phyloP scores from a whole-genome alignment of 2,888 invertebrate genomes.

The Serripes groenlandicus region DNA sequence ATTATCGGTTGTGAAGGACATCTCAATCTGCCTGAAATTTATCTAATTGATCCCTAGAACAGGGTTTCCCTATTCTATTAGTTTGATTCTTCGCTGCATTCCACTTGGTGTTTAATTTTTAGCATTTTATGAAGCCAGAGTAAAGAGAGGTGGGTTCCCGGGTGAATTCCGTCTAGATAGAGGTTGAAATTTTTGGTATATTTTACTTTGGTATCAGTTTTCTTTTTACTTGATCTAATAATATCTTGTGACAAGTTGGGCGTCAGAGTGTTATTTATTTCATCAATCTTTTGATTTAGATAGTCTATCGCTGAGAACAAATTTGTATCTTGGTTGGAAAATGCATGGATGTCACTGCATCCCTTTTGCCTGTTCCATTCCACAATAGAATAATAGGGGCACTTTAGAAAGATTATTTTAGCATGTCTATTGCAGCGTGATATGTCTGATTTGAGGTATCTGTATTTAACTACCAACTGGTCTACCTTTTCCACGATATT shows the following conservation, averaged over 20 bases:
- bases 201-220: neutral
- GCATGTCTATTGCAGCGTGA: neutral
- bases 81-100: too few relatives aligned
- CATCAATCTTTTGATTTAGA: neutral
- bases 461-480: neutral
- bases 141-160: too few relatives aligned
- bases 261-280: neutral
- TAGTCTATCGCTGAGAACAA: neutral
- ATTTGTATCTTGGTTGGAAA: neutral
- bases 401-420: neutral
- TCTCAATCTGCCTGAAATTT: too few relatives aligned
- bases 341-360: neutral
- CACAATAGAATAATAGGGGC: neutral
- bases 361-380: neutral
- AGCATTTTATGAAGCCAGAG: too few relatives aligned
- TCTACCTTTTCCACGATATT: neutral
- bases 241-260: neutral
- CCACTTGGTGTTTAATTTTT: too few relatives aligned
- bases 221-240: neutral
- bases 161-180: too few relatives aligned
- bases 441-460: neutral
- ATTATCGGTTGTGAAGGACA: too few relatives aligned
- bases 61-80: too few relatives aligned
- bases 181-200: conserved; percentile 4
- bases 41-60: too few relatives aligned